Evolutionary conservation across 2,113 vertebrate species (phyloP).

Genomic region (Scophthalmus maximus): DNA sequence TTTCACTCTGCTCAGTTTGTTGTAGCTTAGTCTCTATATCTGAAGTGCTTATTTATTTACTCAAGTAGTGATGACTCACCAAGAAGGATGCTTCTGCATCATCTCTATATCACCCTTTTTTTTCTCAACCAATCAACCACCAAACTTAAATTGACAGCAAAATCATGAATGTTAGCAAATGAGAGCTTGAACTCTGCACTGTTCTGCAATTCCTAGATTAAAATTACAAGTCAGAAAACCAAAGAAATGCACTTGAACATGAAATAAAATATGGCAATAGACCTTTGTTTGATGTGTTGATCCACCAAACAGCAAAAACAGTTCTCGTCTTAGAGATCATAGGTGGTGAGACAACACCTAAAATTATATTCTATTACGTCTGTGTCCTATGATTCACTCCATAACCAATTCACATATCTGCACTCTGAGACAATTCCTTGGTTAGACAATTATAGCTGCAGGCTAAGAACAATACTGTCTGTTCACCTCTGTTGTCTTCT

Average conservation of each 20-base stretch:
- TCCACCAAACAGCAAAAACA: background rate
- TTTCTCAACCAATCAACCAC: background rate
- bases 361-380: slow-evolving; percentile 30
- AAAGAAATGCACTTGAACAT: background rate
- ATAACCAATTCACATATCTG: slow-evolving; percentile 18
- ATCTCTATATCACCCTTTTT: too few relatives aligned
- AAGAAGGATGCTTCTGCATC: too few relatives aligned
- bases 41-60: slow-evolving; percentile 13
- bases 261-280: background rate
- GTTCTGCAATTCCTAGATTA: background rate
- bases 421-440: slow-evolving; percentile 11
- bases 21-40: slow-evolving; percentile 1
- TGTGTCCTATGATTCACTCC: slow-evolving; percentile 10
- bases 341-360: slow-evolving; percentile 41
- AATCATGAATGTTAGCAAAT: background rate
- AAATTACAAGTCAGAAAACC: background rate
- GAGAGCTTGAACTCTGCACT: background rate
- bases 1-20: slow-evolving; percentile 4
- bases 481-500: slow-evolving; percentile 1
- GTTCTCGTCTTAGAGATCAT: too few relatives aligned
- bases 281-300: background rate
- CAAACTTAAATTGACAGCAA: background rate
- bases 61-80: slow-evolving; percentile 1
- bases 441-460: slow-evolving; percentile 14
- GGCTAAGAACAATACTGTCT: slow-evolving; percentile 17